Evolutionary conservation across 2,797 vertebrate genomes (phyloP), one percentile per base, ranked within the genome.

Genomic region (Syngnathus rostellatus): DNA sequence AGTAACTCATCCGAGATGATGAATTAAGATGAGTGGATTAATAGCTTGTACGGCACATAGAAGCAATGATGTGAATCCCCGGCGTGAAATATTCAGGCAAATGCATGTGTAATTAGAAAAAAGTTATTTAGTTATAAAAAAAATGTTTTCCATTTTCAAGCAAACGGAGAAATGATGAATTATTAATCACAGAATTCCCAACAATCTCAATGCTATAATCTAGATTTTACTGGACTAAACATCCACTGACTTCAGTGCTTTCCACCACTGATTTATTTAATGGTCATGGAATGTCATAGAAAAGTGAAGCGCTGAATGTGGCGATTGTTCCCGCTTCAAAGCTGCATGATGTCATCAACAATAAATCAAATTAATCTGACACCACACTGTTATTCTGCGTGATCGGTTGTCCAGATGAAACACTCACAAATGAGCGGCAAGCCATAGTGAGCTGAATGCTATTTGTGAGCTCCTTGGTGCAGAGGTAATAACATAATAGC

Each of bases 401-500:
- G 60, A 62, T 41, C 12, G 31, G 43, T 62, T 43, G 39, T 62
- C 40, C 60, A 25, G 60, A 62, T 62, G 60, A 62, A 59, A 43
- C 38, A 43, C n/a, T 62, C 39, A 12, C 7, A 5, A 43, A 43
- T 7, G 21, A 23, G 60, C 21, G 3, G 21, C 12, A 43, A 43
- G 10, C n/a, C 40, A 14, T 45, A 45, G 40, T 62, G 60, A 62
- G 39, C 1, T 6, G 25, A 14, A 55, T 25, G 25, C 39, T 61
- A 43, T 61, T 41, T 43, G 59, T 12, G 38, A 41, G 21, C 60
- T 43, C 40, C 60, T 62, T 43, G 60, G 60, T 43, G 60, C 41
- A 23, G 12, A 12, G 40, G 21, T 62, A 62, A 62, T 62, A 25
- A 43, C 60, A 62, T 62, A 43, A 62, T 45, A 43, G 60, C n/a